Evolutionary conservation across 2,113 vertebrate genomes (phyloP), one percentile per base, ranked within the genome.

Genomic region (Hippocampus guttulatus): DNA sequence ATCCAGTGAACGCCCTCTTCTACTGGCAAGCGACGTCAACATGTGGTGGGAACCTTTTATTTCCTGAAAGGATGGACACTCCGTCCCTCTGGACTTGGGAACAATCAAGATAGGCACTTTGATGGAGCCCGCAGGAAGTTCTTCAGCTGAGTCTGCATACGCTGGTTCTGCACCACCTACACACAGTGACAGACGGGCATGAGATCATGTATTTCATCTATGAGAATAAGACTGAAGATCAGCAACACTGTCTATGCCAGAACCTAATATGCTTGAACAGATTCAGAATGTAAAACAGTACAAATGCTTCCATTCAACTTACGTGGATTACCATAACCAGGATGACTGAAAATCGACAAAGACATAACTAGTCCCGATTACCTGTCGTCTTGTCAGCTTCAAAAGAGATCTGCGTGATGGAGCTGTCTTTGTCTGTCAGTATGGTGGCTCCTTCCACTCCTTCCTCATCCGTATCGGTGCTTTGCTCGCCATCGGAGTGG

Each of bases 91-190:
- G 67, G 95, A 86, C 89, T 95, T 96, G 72, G 96, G 96, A 55
- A 99, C 93, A 45, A 99, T 98, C 78, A 98, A 87, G 83, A 98
- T 96, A 85, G 97, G 97, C 87, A 98, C 96, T 94, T 98, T 97
- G 89, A 99, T 95, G 0, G 94, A 92, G 67, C 94, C 93, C 68
- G 93, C 77, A 25, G 94, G 78, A 6, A 94, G 90, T 66, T 98
- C 96, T 79, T 98, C 96, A 57, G 92, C 92, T 38, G 89, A 85
- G 78, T 93, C 92, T 30, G 90, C 90, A 79, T 93, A 92, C 15
- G 89, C 90, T 66, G 92, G 91, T 71, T 93, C 92, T 54, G 86
- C 81, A 58, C 83, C 84, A 78, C 83, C 89, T 89, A 40, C 33
- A 6, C 5, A 65, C 27, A 20, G 18, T 3, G n/a, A 2, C 5